Conservation (phyloP, 2,113 vertebrate genomes). For the Notiomystis cincta region DNA sequence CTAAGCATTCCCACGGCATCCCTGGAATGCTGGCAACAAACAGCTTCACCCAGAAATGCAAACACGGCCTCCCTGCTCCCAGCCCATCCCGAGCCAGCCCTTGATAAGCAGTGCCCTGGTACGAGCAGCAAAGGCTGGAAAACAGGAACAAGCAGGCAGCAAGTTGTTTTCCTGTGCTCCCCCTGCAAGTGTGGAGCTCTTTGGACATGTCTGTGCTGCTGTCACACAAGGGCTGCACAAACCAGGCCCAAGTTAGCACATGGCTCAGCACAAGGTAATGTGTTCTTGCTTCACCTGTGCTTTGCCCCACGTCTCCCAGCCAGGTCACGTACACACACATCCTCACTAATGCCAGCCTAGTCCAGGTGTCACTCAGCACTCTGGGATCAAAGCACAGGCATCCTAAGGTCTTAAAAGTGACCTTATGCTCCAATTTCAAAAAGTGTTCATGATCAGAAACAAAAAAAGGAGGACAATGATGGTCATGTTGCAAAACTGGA, state of each 20-base stretch:
- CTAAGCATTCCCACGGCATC: background rate
- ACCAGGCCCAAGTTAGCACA: background rate
- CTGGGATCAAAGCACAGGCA: background rate
- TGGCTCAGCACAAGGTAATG: background rate
- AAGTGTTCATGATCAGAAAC: background rate
- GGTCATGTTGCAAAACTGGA: background rate
- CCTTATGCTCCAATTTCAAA: background rate
- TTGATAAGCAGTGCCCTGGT: background rate
- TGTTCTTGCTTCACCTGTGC: background rate
- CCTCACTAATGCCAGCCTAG: background rate
- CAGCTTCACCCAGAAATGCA: slow-evolving; percentile 4
- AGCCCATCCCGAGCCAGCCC: background rate
- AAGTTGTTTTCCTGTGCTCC: background rate
- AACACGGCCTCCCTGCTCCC: background rate
- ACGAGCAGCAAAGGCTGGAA: background rate
- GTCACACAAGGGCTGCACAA: background rate
- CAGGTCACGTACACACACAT: background rate
- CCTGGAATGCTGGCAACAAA: slow-evolving; percentile 23
- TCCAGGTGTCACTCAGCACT: background rate
- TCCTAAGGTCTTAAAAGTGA: background rate
- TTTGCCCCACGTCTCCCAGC: background rate
- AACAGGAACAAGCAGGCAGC: background rate
- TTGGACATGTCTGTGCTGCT: background rate
- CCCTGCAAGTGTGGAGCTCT: background rate
- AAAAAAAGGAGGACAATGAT: background rate